These are phyloP conservation scores for Plagodis pulveraria DNA, from an alignment of 2,888 invertebrate genomes.

Conservation along the genomic window DNA sequence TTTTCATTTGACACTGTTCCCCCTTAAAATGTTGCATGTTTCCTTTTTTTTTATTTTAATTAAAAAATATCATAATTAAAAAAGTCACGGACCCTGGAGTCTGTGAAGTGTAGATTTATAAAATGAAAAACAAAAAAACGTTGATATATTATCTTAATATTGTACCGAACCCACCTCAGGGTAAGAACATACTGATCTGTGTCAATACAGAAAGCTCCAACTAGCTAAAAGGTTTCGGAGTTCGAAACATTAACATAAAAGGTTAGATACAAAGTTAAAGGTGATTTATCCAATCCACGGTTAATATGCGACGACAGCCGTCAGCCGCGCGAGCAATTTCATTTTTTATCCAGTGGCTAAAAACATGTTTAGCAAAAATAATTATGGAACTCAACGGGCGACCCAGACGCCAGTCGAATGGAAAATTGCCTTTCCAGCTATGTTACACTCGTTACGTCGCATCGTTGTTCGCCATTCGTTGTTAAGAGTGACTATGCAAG, in stretches of 20 bases:
- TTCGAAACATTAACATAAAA: background rate
- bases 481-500: too few species aligned
- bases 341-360: conserved; percentile 2
- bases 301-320: background rate
- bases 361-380: conserved; percentile 8
- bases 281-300: background rate
- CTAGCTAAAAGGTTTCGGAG: background rate
- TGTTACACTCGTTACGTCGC: conserved; percentile 4
- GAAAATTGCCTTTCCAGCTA: conserved; percentile 29
- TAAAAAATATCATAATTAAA: too few species aligned
- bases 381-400: conserved; percentile 12
- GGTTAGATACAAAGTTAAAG: background rate
- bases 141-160: too few species aligned
- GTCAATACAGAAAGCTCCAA: background rate
- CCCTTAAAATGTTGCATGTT: too few species aligned
- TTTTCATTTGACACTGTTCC: too few species aligned
- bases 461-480: too few species aligned
- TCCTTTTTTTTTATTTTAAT: too few species aligned
- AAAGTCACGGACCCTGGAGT: too few species aligned
- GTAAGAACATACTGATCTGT: too few species aligned
- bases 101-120: too few species aligned
- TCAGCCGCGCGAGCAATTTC: background rate
- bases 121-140: too few species aligned
- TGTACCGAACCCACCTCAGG: too few species aligned
- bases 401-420: conserved; percentile 15